A percentile compares a stretch with the other conserved stretches of the same genome.
Evolutionary conservation across 2,888 invertebrate genomes (phyloP).

Genomic region (Eulithis testata): DNA sequence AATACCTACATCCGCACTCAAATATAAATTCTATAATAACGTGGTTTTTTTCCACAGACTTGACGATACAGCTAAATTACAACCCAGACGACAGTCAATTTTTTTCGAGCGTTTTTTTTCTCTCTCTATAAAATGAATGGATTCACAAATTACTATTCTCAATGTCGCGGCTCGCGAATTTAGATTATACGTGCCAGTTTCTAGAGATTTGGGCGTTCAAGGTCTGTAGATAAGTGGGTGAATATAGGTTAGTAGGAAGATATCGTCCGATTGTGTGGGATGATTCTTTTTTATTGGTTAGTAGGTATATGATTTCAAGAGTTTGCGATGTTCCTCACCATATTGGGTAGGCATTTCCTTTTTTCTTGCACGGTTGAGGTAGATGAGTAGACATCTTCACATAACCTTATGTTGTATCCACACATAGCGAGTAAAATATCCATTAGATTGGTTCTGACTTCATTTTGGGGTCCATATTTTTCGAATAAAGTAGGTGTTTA

Average conservation of each 20-base stretch:
- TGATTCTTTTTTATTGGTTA: conserved; percentile 43
- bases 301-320: conserved; percentile 32
- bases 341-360: conserved; percentile 31
- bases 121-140: conserved; percentile 66
- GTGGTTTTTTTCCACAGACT: conserved; percentile 48
- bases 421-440: conserved; percentile 10
- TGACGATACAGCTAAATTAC: conserved; percentile 48
- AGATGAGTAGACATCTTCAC: conserved; percentile 28
- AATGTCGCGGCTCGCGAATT: conserved; percentile 58
- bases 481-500: conserved; percentile 10
- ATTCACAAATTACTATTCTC: conserved; percentile 60
- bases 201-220: conserved; percentile 54
- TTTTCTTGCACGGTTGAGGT: conserved; percentile 17
- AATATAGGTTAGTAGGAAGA: conserved; percentile 58
- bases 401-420: conserved; percentile 8
- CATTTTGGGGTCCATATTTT: conserved; percentile 18
- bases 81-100: conserved; percentile 50
- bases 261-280: conserved; percentile 44
- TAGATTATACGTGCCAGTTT: conserved; percentile 61
- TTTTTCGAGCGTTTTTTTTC: conserved; percentile 50
- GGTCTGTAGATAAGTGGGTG: conserved; percentile 54
- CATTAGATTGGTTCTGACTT: conserved; percentile 13
- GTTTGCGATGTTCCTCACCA: conserved; percentile 33
- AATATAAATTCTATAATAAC: conserved; percentile 49
- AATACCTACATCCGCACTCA: conserved; percentile 33